Evolutionary conservation across 2,888 invertebrate genomes (phyloP), one percentile per base, ranked within the genome.

Genomic region (Coenonympha glycerion): DNA sequence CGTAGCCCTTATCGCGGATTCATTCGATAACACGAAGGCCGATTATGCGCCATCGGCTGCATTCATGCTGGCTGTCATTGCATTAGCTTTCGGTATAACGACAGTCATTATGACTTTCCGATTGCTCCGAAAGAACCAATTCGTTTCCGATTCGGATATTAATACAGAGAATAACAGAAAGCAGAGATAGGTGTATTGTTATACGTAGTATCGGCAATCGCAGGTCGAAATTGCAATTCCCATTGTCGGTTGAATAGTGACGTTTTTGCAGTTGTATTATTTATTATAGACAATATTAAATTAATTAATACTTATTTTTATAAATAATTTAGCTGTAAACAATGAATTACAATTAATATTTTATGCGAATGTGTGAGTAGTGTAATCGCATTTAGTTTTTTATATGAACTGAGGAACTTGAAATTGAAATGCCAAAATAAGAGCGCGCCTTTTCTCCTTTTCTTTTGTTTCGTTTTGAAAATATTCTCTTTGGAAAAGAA

Each of bases 101-200:
- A 72, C 86, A 1, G 60, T 88, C 1, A 62, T 87, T 42, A 79
- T 82, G 76, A 79, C 85, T 1, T 55, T 83, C 47, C 71, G 80
- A 51, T 65, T 82, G 41, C 69, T 80, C 21, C 71, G 66, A 55
- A 76, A 68, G 52, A 69, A 64, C 21, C 61, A 64, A 11, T 22
- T 24, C 4, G 47, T 53, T 9, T 52, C 55, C 6, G 64, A 68
- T 44, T 52, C 55, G 8, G 64, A 68, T 44, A 47, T 60, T 5
- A 71, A 76, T 47, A 75, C 81, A 69, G 79, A 79, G 55, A 73
- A 65, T 18, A 72, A 69, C 46, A 71, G 77, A 49, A 82, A 85
- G 63, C 68, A 66, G 33, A 82, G 82, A 73, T 84, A 83, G 64
- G 3, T 1, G 34, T 18, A 15, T 15, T 15, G 31, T 15, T 13